phyloP scores from a whole-genome alignment of 2,888 invertebrate species.

The Latrodectus elegans region DNA sequence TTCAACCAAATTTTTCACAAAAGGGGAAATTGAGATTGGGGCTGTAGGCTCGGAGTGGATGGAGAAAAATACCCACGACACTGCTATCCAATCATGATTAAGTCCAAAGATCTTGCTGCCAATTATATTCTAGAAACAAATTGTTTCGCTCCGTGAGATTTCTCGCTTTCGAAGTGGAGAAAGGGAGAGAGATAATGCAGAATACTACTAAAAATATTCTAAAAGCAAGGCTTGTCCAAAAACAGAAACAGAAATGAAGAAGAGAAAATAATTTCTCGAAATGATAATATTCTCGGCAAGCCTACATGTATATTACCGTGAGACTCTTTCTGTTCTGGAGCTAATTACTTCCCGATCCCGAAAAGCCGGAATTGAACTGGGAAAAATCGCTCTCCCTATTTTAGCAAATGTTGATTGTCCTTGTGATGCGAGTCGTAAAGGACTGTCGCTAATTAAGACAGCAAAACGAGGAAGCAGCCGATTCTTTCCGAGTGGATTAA shows the following conservation, averaged over 20 bases:
- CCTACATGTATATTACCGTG: not conserved
- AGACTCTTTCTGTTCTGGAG: constrained; percentile 22
- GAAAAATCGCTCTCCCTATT: constrained; percentile 51
- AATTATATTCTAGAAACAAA: constrained; percentile 41
- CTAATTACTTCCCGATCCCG: constrained; percentile 50
- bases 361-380: constrained; percentile 12
- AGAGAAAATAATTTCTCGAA: not conserved
- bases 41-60: no score
- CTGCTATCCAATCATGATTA: not conserved
- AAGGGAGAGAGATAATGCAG: not conserved
- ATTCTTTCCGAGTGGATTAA: constrained; percentile 32
- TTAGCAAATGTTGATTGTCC: constrained; percentile 58
- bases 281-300: not conserved
- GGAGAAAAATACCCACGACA: no score
- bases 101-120: constrained; percentile 24
- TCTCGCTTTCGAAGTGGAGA: constrained; percentile 37
- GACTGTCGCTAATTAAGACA: constrained; percentile 55
- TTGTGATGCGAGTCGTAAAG: constrained; percentile 37
- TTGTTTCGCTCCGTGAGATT: constrained; percentile 22
- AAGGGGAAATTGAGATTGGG: no score
- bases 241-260: not conserved
- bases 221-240: no score
- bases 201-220: not conserved
- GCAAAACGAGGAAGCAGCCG: constrained; percentile 4
- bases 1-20: no score